A percentile compares a stretch with the other conserved stretches of the same genome.
These are phyloP conservation scores for Agapornis canus DNA, from an alignment of 2,797 vertebrate species.

Conservation along the genomic window DNA sequence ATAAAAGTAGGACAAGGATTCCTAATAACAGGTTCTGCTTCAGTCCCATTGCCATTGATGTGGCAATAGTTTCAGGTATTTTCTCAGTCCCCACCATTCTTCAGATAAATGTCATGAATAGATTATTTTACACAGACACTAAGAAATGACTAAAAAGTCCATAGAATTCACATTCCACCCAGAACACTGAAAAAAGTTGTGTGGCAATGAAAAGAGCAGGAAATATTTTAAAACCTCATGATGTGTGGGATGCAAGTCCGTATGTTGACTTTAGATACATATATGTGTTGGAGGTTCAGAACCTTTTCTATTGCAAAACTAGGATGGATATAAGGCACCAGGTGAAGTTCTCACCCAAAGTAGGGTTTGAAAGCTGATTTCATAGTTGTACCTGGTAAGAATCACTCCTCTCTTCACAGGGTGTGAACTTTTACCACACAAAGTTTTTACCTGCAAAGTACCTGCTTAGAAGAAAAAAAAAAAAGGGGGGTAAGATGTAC, in stretches of 20 bases:
- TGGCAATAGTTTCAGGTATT: neutral
- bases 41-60: neutral
- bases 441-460: neutral
- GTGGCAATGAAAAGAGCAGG: neutral
- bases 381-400: neutral
- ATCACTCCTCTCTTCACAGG: neutral
- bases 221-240: neutral
- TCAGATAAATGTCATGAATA: neutral
- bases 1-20: neutral
- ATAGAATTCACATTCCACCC: neutral
- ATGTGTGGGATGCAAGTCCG: neutral
- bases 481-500: neutral
- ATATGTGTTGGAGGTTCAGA: neutral
- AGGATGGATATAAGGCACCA: neutral
- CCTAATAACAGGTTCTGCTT: neutral
- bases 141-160: neutral
- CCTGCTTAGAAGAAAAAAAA: neutral
- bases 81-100: neutral
- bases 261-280: neutral
- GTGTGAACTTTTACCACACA: neutral
- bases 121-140: neutral
- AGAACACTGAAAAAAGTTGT: neutral
- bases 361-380: neutral
- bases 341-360: neutral
- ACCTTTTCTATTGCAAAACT: neutral